phyloP scores from a whole-genome alignment of 2,888 invertebrate species.

The Amitus sp. region DNA sequence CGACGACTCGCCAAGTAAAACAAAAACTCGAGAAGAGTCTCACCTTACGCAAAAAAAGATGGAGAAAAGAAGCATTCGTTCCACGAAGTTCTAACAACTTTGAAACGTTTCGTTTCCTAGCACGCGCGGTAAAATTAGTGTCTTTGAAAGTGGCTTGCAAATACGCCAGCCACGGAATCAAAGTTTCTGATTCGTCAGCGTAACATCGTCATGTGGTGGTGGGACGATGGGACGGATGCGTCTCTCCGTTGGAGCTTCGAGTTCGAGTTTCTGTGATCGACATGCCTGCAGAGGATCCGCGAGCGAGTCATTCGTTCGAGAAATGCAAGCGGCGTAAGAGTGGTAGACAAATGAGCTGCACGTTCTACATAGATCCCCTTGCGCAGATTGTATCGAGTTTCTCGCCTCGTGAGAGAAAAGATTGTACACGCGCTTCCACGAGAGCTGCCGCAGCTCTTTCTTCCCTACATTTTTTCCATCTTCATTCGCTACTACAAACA shows the following conservation, averaged over 20 bases:
- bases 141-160: too few species aligned
- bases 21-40: neutral
- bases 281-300: conserved; percentile 37
- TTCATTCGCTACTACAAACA: too few species aligned
- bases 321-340: conserved; percentile 52
- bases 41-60: too few species aligned
- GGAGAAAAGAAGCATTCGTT: too few species aligned
- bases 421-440: conserved; percentile 31
- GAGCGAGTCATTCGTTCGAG: conserved; percentile 37
- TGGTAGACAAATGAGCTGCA: conserved; percentile 63
- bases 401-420: conserved; percentile 61
- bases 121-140: too few species aligned
- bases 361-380: conserved; percentile 64
- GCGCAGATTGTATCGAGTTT: conserved; percentile 63
- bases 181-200: conserved; percentile 18
- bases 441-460: neutral
- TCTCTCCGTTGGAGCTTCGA: conserved; percentile 56
- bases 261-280: conserved; percentile 51
- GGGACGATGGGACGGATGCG: conserved; percentile 48
- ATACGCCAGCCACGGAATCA: neutral
- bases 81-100: too few species aligned
- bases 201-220: conserved; percentile 35
- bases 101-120: too few species aligned
- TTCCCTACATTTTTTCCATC: too few species aligned
- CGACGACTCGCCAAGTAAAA: neutral